Percentiles rank a stretch among this genome's conserved stretches.
phyloP scores from a whole-genome alignment of 2,888 invertebrate genomes.

The Xestia rhomboidea region DNA sequence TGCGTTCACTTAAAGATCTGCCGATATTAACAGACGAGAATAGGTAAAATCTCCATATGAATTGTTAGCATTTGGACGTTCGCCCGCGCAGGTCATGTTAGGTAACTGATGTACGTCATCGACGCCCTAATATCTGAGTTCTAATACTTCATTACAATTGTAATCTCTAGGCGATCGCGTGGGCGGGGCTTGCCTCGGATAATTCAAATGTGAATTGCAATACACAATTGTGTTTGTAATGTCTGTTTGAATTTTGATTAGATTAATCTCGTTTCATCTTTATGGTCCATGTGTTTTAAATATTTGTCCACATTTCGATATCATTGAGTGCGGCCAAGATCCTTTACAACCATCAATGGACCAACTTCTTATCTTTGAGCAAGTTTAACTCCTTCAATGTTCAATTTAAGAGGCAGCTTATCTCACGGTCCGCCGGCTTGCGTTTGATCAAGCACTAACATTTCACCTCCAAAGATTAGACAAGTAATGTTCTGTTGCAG shows the following conservation, averaged over 20 bases:
- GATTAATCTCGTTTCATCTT: conserved; percentile 48
- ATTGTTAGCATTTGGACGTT: conserved; percentile 67
- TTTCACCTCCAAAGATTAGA: conserved; percentile 27
- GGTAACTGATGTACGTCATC: conserved; percentile 68
- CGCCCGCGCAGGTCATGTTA: conserved; percentile 64
- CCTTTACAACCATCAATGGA: conserved; percentile 2
- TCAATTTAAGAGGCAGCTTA: conserved; percentile 34
- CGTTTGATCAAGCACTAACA: conserved; percentile 38
- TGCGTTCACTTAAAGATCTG: conserved; percentile 59
- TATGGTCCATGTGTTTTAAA: conserved; percentile 38
- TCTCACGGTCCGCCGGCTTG: conserved; percentile 26
- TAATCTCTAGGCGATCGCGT: conserved; percentile 63
- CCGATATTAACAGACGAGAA: conserved; percentile 64
- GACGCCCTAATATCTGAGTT: conserved; percentile 65
- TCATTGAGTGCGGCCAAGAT: conserved; percentile 10
- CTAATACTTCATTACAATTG: conserved; percentile 66
- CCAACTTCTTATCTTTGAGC: conserved; percentile 21
- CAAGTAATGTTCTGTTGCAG: conserved; percentile 33
- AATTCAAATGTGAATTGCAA: conserved; percentile 60
- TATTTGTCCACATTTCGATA: conserved; percentile 35
- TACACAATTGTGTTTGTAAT: conserved; percentile 53
- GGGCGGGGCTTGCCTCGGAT: conserved; percentile 45
- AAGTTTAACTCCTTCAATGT: conserved; percentile 41
- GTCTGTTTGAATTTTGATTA: conserved; percentile 59
- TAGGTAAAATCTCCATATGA: conserved; percentile 68